Evolutionary conservation across 2,888 invertebrate genomes (phyloP), one percentile per base, ranked within the genome.

Genomic region (Polylopha cassiicola): DNA sequence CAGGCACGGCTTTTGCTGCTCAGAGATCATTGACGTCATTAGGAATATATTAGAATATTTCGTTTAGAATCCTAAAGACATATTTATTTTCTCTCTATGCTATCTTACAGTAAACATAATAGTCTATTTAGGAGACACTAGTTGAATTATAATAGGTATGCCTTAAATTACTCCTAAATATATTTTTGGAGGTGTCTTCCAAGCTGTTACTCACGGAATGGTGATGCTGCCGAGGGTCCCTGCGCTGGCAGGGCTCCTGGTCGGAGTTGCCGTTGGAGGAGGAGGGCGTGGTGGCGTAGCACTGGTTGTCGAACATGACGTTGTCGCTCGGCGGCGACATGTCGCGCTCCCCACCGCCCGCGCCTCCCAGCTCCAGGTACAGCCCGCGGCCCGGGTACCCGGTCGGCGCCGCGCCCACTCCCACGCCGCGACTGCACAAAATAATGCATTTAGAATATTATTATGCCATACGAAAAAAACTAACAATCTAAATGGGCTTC

Each of bases 271-370:
- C 95, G 65, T 95, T 95, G 67, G 95, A 95, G 34, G 96, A 95
- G 61, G 95, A 95, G 8, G 97, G 96, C 21, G 96, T 96, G 24
- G 96, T 96, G 17, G 96, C 96, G 80, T 97, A 96, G 86, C 96
- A 96, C 73, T 95, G 95, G 87, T 96, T 95, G 88, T 97, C 96
- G 75, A 96, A 96, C 87, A 95, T 93, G 50, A 95, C 95, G 78
- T 95, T 95, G 80, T 97, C 96, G 32, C 96, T 96, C 2, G 96
- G 95, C 36, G 96, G 96, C 1, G 95, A 95, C 37, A 89, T 70
- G 64, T 90, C 90, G 1, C 92, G 87, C 68, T 94, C 94, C 9
- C 80, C 76, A 0, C 80, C 75, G 2, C 2, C n/a, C n/a, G n/a
- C n/a, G n/a, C 36, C 29, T 18, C 81, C 81, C 67, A 95, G 87